Conservation (phyloP, 2,888 invertebrate species). For the Polydrusus pterygomalis region DNA sequence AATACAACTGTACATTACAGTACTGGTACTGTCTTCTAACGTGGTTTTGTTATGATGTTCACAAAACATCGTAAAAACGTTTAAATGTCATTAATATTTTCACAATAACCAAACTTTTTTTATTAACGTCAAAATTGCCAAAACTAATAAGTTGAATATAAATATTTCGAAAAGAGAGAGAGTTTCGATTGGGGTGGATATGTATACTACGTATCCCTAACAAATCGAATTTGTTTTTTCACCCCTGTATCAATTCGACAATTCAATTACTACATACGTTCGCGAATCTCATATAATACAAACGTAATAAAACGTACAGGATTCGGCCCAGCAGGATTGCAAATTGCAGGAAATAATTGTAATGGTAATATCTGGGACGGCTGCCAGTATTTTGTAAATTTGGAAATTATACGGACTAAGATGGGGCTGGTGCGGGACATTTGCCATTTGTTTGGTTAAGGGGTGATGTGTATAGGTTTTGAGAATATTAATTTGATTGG, state of each 20-base stretch:
- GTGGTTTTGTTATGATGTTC: too few species aligned
- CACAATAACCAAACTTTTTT: too few species aligned
- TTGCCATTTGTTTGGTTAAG: constrained; percentile 44
- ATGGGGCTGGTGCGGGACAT: constrained; percentile 54
- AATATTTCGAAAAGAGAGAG: too few species aligned
- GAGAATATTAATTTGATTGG: too few species aligned
- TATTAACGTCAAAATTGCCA: too few species aligned
- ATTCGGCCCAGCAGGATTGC: constrained; percentile 37
- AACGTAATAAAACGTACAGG: constrained; percentile 51
- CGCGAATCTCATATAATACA: constrained; percentile 42
- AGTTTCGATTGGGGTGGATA: too few species aligned
- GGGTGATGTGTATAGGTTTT: not conserved
- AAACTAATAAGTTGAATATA: too few species aligned
- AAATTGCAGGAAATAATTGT: constrained; percentile 53
- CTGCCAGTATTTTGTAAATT: constrained; percentile 64
- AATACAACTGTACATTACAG: too few species aligned
- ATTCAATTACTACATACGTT: constrained; percentile 44
- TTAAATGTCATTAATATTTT: too few species aligned
- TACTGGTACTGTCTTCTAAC: too few species aligned
- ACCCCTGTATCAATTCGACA: constrained; percentile 44
- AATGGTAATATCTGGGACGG: constrained; percentile 43
- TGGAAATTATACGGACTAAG: constrained; percentile 65
- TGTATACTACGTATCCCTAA: not conserved
- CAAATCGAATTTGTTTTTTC: constrained; percentile 33
- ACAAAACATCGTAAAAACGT: too few species aligned